Percentiles rank a stretch among this genome's conserved stretches.
These are phyloP conservation scores for Chitala chitala DNA, from an alignment of 2,113 vertebrate genomes.

Conservation along the genomic window DNA sequence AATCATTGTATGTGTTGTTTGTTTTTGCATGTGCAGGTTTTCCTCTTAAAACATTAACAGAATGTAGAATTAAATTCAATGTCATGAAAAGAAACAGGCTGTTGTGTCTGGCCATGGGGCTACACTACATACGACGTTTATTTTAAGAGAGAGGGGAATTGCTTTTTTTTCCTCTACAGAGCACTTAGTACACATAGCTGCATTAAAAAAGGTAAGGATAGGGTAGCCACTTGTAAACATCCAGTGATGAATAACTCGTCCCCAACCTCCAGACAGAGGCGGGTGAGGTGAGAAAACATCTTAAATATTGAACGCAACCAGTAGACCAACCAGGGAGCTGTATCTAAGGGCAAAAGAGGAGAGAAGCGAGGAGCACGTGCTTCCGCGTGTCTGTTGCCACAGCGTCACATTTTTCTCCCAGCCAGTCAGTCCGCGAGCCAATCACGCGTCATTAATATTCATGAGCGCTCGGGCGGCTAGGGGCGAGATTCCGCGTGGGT, in stretches of 20 bases:
- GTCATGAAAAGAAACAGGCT: too few relatives aligned
- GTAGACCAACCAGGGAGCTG: constrained; percentile 67
- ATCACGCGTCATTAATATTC: constrained; percentile 33
- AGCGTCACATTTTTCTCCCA: constrained; percentile 48
- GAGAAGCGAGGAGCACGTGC: constrained; percentile 62
- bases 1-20: too few relatives aligned
- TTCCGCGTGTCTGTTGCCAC: constrained; percentile 61
- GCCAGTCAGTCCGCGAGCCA: constrained; percentile 45
- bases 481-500: constrained; percentile 31
- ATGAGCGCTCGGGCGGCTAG: constrained; percentile 26
- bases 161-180: neutral
- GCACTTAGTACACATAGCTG: constrained; percentile 36
- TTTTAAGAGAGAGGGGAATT: neutral
- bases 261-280: constrained; percentile 56
- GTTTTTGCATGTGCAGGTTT: neutral
- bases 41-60: neutral
- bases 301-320: constrained; percentile 37
- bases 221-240: constrained; percentile 14
- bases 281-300: constrained; percentile 40
- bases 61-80: neutral
- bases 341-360: constrained; percentile 65
- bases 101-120: too few relatives aligned
- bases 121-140: too few relatives aligned
- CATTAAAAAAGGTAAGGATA: constrained; percentile 28
- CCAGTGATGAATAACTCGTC: constrained; percentile 23